Conservation (phyloP, 2,113 vertebrate genomes). For the Channa maculata region DNA sequence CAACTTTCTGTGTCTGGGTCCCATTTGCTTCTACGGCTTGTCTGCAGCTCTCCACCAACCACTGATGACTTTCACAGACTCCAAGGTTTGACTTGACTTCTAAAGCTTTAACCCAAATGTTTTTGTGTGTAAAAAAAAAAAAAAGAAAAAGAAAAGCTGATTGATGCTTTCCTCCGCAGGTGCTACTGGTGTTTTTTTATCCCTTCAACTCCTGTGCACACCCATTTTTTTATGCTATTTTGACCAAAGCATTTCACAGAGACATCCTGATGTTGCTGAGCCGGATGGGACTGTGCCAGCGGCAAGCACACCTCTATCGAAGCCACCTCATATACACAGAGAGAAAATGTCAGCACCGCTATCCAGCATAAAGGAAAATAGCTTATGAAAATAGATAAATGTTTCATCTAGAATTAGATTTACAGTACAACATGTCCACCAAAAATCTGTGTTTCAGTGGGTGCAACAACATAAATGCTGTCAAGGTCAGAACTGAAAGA, state of each 20-base stretch:
- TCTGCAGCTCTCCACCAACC: slow-evolving; percentile 91
- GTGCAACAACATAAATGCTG: no score
- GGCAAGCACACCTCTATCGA: slow-evolving; percentile 84
- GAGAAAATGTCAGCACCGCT: not conserved
- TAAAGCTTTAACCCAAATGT: not conserved
- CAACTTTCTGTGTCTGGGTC: slow-evolving; percentile 91
- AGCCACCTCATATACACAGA: slow-evolving; percentile 71
- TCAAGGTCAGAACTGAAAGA: no score
- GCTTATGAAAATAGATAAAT: no score
- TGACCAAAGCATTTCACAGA: slow-evolving; percentile 89
- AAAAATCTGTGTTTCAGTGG: no score
- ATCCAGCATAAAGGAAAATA: no score
- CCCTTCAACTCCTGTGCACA: slow-evolving; percentile 94
- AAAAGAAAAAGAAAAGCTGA: slow-evolving; percentile 10
- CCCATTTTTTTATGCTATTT: slow-evolving; percentile 92
- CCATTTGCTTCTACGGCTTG: slow-evolving; percentile 91
- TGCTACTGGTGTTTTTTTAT: slow-evolving; percentile 91
- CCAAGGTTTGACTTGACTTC: slow-evolving; percentile 83
- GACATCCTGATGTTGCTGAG: slow-evolving; percentile 90
- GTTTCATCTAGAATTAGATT: no score
- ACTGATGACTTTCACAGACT: slow-evolving; percentile 90
- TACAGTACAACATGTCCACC: no score
- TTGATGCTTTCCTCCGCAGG: slow-evolving; percentile 47
- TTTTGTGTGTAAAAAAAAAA: not conserved
- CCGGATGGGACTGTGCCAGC: slow-evolving; percentile 87